Evolutionary conservation across 2,888 invertebrate species (phyloP).

Genomic region (Molorchus minor): DNA sequence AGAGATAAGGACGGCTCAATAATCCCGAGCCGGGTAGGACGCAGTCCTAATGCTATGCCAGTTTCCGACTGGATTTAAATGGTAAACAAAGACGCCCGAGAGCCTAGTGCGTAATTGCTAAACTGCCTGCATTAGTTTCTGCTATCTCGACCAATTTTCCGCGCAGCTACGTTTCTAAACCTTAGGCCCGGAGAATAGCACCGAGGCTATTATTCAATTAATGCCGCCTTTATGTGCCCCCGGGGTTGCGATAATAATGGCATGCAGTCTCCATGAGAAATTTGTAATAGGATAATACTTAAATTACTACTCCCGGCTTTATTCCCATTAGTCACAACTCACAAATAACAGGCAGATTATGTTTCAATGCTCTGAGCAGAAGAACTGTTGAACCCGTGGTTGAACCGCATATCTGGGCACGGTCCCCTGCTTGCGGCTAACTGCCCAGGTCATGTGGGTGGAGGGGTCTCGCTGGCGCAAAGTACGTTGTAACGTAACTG

Average conservation of each 20-base stretch:
- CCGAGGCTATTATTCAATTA: slow-evolving; percentile 24
- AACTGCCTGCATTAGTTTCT: slow-evolving; percentile 51
- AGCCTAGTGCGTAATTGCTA: slow-evolving; percentile 49
- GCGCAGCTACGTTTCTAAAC: slow-evolving; percentile 44
- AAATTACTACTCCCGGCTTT: too few species aligned
- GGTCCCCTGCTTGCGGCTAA: too few species aligned
- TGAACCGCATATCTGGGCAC: too few species aligned
- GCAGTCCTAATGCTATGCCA: slow-evolving; percentile 24
- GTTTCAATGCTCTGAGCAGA: too few species aligned
- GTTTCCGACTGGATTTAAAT: slow-evolving; percentile 42
- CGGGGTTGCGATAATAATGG: slow-evolving; percentile 13
- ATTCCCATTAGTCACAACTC: too few species aligned
- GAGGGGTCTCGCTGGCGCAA: too few species aligned
- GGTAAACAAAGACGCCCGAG: slow-evolving; percentile 43
- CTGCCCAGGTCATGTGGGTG: too few species aligned
- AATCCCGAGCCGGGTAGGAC: slow-evolving; percentile 32
- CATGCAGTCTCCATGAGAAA: slow-evolving; percentile 5
- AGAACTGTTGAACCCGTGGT: too few species aligned
- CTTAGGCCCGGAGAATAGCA: slow-evolving; percentile 30
- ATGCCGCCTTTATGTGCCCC: slow-evolving; percentile 22
- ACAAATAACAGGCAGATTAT: too few species aligned
- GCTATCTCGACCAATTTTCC: slow-evolving; percentile 52
- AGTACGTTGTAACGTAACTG: too few species aligned
- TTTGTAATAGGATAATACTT: slow-evolving; percentile 18
- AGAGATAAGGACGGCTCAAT: slow-evolving; percentile 44